These are phyloP conservation scores for Spermophilus dauricus DNA, from an alignment of 2,113 vertebrate genomes.

Conservation along the genomic window DNA sequence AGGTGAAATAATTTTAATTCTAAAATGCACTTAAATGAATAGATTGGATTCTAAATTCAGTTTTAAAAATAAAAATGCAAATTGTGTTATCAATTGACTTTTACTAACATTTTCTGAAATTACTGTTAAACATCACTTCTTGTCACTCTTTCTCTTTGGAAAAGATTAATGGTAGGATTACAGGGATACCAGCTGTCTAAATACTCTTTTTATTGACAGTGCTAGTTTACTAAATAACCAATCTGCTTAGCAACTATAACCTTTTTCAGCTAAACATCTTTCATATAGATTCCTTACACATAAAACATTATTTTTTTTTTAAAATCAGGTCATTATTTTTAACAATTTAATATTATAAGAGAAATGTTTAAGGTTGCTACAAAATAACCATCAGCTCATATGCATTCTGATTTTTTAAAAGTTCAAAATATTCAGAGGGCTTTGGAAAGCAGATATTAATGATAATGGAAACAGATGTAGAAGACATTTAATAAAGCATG, in stretches of 20 bases:
- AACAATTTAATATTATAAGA: conserved; percentile 60
- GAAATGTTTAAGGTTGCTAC: conserved; percentile 34
- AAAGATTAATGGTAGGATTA: conserved; percentile 69
- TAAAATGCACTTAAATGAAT: conserved; percentile 60
- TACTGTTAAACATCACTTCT: conserved; percentile 69
- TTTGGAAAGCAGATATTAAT: conserved; percentile 54
- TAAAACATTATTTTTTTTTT: conserved; percentile 28
- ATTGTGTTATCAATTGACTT: conserved; percentile 54
- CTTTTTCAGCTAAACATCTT: conserved; percentile 60
- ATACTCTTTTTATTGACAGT: conserved; percentile 76
- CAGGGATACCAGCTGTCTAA: conserved; percentile 80
- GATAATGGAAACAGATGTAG: conserved; percentile 76
- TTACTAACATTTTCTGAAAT: conserved; percentile 73
- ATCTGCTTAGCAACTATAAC: conserved; percentile 67
- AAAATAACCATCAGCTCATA: conserved; percentile 25
- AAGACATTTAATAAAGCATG: conserved; percentile 82
- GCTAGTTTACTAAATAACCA: conserved; percentile 73
- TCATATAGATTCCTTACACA: conserved; percentile 1
- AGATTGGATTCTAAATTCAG: not conserved
- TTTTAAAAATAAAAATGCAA: conserved; percentile 70
- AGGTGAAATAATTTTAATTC: conserved; percentile 38
- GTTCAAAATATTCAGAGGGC: not conserved
- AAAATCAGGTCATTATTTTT: conserved; percentile 15
- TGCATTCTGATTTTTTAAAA: conserved; percentile 39
- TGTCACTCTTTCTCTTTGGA: conserved; percentile 70